Evolutionary conservation across 2,797 vertebrate species (phyloP).

Genomic region (Alectoris magna): DNA sequence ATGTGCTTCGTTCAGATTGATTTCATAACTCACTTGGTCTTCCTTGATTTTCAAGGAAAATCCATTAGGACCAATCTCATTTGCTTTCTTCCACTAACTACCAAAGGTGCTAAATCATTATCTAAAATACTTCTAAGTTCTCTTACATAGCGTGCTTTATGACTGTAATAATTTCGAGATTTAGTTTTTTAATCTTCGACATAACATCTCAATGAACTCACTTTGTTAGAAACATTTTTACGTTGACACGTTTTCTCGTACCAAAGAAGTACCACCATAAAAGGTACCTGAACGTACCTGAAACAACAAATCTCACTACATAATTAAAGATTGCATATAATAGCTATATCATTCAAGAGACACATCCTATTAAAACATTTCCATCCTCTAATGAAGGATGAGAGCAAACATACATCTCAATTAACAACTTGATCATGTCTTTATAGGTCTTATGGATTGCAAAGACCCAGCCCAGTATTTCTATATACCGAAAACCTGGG

Average conservation of each 20-base stretch:
- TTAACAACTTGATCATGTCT: neutral
- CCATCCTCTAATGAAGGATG: neutral
- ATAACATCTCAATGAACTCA: slow-evolving; percentile 25
- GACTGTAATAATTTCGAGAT: slow-evolving; percentile 35
- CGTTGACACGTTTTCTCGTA: neutral
- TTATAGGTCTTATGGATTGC: neutral
- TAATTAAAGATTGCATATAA: neutral
- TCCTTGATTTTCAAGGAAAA: slow-evolving; percentile 12
- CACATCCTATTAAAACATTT: neutral
- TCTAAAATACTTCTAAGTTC: slow-evolving; percentile 17
- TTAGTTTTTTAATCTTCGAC: slow-evolving; percentile 47
- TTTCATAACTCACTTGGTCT: neutral
- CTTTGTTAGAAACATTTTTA: neutral
- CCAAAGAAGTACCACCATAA: neutral
- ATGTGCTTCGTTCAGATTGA: neutral
- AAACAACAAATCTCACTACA: neutral
- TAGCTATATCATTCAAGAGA: neutral
- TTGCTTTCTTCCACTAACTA: slow-evolving; percentile 15
- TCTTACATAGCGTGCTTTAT: slow-evolving; percentile 30
- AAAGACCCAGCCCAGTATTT: neutral
- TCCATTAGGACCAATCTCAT: neutral
- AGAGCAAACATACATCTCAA: neutral
- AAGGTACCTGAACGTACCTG: neutral
- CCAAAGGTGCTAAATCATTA: neutral
- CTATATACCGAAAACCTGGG: neutral